Evolutionary conservation across 2,113 vertebrate genomes (phyloP), one percentile per base, ranked within the genome.

Genomic region (Ammodytes dubius): DNA sequence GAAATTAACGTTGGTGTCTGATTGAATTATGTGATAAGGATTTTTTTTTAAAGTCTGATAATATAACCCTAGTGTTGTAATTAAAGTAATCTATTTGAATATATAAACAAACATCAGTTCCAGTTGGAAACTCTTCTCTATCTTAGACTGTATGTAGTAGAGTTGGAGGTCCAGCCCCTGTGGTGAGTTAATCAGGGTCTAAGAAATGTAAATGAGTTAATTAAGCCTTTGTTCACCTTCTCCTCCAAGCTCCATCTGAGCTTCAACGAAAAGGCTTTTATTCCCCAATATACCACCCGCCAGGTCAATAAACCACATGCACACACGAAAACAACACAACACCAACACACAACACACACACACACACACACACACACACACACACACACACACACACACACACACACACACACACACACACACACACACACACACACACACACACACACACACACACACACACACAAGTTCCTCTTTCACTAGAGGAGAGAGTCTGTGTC

Each of bases 151-250:
- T 27, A 27, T 27, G 27, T 27, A 27, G 12, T 4, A 13, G 35
- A 39, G 37, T 7, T 15, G 1, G 15, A 61, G 37, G 35, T 56
- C n/a, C 6, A 7, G 43, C 10, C 50, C 56, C 57, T 40, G 69
- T 17, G 13, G 27, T 14, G 45, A 50, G 37, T 14, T 61, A 19
- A 61, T 50, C 45, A n/a, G 56, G 35, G 45, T 50, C 70, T 50
- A 56, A 49, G 10, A 45, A 58, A 58, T 52, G 46, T 52, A 74
- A 74, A 74, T 52, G 37, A 42, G 6, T 50, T n/a, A 17, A 50
- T 52, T 63, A 43, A 53, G 4, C 47, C 4, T 52, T 37, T 15
- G 37, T 43, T 27, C 19, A 14, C 56, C 56, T 58, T 13, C 27
- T 27, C n/a, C n/a, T 57, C 27, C 37, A 9, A 35, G 56, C 43